Evolutionary conservation across 2,797 vertebrate species (phyloP), one percentile per base, ranked within the genome.

Genomic region (Chrosomus eos): DNA sequence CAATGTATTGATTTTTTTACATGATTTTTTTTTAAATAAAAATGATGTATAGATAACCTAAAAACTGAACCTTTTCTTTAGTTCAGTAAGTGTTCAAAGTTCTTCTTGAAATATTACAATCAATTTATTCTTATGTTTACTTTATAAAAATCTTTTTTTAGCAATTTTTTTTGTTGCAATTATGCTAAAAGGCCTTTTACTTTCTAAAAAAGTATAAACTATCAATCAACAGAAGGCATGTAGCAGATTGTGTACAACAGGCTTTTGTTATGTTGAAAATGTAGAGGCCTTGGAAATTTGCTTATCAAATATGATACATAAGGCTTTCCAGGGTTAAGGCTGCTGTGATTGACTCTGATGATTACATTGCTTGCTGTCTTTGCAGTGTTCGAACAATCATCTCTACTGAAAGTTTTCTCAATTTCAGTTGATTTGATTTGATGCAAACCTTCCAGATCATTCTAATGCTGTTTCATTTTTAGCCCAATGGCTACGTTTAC

Each of bases 391-490:
- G 9, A 40, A 9, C 5, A 71, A 23, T 28, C 16, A 18, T 19
- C 43, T 80, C 2, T 58, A 36, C 58, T 74, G 19, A 79, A 48
- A 19, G 11, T 2, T 72, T 73, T 80, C 23, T n/a, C 13, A 36
- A 21, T 60, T 80, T 38, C 36, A 66, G 31, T 43, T 7, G 26
- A 38, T 64, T 48, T 75, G 70, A 53, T 31, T 48, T 75, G 51
- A 53, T 31, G 53, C 18, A 58, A 43, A 78, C 55, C 40, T 78
- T 72, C 73, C 33, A 26, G 66, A 86, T n/a, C 74, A 38, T 73
- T 82, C 66, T 62, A 36, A 53, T 28, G 13, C 60, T 40, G 21
- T 38, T 23, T 31, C 43, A 64, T 11, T 3, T 77, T 70, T 36
- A 7, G 72, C 55, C 75, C 23, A 8, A 74, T 80, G 4, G 23